Evolutionary conservation across 2,113 vertebrate species (phyloP).

Genomic region (Chloebia gouldiae): DNA sequence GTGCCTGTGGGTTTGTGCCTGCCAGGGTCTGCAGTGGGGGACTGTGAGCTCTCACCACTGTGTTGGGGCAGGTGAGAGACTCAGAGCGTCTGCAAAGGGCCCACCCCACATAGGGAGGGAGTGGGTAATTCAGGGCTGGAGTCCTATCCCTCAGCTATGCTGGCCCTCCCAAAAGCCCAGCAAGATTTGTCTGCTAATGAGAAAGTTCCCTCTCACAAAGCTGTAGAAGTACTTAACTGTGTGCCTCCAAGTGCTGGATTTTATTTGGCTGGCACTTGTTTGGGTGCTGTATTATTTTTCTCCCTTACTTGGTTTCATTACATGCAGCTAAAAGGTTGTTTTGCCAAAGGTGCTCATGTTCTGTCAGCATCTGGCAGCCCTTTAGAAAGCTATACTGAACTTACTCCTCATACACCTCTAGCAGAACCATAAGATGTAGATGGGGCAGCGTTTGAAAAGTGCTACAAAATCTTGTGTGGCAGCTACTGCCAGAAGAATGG

Average conservation of each 20-base stretch:
- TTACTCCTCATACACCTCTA: neutral
- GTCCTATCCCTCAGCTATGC: neutral
- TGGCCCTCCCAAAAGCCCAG: neutral
- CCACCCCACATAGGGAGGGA: neutral
- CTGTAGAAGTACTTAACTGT: neutral
- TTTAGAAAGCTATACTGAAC: neutral
- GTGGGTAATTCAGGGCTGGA: neutral
- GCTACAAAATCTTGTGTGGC: neutral
- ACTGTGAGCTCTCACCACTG: neutral
- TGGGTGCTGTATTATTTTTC: neutral
- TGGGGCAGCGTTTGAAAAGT: neutral
- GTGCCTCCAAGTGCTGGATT: neutral
- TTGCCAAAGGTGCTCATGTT: neutral
- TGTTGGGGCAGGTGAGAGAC: too few species aligned
- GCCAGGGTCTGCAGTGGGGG: neutral
- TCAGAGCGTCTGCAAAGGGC: neutral
- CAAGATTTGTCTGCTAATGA: neutral
- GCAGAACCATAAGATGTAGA: neutral
- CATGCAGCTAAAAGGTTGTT: neutral
- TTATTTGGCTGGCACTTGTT: neutral
- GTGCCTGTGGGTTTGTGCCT: rapidly evolving
- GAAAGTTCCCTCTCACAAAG: neutral
- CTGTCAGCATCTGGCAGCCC: neutral
- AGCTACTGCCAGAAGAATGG: neutral
- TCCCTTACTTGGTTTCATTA: neutral